Conservation (phyloP, 2,888 invertebrate species). For the Chaitophorus viminalis region DNA sequence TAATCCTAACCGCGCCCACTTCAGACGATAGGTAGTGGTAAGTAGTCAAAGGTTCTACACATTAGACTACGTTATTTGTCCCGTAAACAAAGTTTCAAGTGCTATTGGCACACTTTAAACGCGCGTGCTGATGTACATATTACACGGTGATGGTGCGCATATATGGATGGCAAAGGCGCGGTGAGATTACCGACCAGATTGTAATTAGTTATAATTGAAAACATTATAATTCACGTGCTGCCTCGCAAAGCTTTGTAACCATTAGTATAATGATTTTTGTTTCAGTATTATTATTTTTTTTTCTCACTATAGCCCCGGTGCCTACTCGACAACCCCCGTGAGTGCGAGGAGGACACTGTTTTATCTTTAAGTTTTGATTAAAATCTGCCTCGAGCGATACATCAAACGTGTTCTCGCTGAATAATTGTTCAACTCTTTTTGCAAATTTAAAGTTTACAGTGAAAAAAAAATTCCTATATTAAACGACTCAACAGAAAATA, state of each 20-base stretch:
- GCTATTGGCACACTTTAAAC: conserved; percentile 35
- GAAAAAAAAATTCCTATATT: not conserved
- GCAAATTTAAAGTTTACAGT: conserved; percentile 13
- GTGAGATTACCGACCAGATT: conserved; percentile 38
- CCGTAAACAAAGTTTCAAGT: conserved; percentile 34
- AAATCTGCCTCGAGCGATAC: conserved; percentile 3
- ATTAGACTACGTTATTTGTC: not conserved
- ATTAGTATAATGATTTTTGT: conserved; percentile 25
- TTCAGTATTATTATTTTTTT: not conserved
- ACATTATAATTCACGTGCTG: not conserved
- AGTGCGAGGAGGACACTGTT: not conserved
- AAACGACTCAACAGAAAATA: not conserved
- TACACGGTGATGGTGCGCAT: not conserved
- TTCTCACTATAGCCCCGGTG: not conserved
- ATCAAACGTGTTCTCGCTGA: conserved; percentile 13
- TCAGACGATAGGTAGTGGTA: not conserved
- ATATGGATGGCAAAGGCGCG: not conserved
- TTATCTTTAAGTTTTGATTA: conserved; percentile 36
- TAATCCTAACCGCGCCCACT: not conserved
- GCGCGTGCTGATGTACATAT: not conserved
- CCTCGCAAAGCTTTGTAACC: not conserved
- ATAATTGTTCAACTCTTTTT: not conserved
- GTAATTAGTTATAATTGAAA: conserved; percentile 52
- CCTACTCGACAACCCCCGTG: not conserved
- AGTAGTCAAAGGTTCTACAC: conserved; percentile 6